Conservation (phyloP, 1,140 invertebrate genomes). For the Holotrichia oblita region DNA sequence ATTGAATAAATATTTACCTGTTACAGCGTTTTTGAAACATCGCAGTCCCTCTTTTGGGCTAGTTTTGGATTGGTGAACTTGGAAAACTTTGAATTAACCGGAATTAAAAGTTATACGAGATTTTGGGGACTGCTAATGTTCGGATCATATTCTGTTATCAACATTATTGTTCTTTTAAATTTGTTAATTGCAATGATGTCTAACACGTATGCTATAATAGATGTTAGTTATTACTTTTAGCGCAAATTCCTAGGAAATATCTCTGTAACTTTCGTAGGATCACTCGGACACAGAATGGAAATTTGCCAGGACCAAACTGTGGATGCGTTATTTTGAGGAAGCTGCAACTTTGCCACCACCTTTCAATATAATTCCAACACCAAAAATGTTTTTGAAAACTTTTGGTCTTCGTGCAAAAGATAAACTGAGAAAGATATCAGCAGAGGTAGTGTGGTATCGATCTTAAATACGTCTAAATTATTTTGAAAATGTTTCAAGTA, state of each 20-base stretch:
- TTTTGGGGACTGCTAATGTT: slow-evolving; percentile 87
- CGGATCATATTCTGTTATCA: slow-evolving; percentile 87
- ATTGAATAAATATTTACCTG: slow-evolving; percentile 48
- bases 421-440: slow-evolving; percentile 72
- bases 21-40: slow-evolving; percentile 85
- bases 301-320: slow-evolving; percentile 86
- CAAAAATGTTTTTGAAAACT: slow-evolving; percentile 73
- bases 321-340: slow-evolving; percentile 93
- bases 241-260: slow-evolving; percentile 37
- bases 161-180: slow-evolving; percentile 86
- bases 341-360: slow-evolving; percentile 83
- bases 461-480: background rate
- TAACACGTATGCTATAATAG: slow-evolving; percentile 85
- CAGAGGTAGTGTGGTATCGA: slow-evolving; percentile 62
- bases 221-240: slow-evolving; percentile 59
- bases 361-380: slow-evolving; percentile 84
- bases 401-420: slow-evolving; percentile 75
- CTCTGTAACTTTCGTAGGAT: slow-evolving; percentile 72
- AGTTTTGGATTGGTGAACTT: slow-evolving; percentile 86
- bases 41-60: slow-evolving; percentile 91
- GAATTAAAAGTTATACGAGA: slow-evolving; percentile 80
- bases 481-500: too few relatives aligned
- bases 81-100: slow-evolving; percentile 78
- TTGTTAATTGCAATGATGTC: slow-evolving; percentile 93
- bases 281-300: slow-evolving; percentile 92